Percentiles rank a stretch among this genome's conserved stretches.
phyloP scores from a whole-genome alignment of 2,888 invertebrate genomes.

The Chaetogeoica ovagalla region DNA sequence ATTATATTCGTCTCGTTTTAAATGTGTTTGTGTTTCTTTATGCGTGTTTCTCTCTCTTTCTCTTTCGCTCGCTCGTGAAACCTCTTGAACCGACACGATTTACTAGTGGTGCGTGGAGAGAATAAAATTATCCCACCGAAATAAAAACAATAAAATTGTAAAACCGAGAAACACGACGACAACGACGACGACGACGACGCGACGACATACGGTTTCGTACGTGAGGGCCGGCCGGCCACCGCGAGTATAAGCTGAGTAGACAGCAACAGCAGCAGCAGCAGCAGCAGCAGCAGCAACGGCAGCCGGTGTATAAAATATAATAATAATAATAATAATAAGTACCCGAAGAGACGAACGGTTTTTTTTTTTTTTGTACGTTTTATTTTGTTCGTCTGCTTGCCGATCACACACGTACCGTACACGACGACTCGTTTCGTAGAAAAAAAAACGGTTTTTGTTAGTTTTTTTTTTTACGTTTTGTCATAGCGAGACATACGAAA shows the following conservation, averaged over 20 bases:
- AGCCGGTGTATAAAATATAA: too few species aligned
- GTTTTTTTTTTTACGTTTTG: too few species aligned
- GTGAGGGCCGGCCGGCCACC: too few species aligned
- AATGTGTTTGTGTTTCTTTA: conserved; percentile 16
- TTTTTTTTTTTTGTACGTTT: background rate
- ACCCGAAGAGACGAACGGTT: background rate
- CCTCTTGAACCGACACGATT: conserved; percentile 53
- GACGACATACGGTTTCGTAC: background rate
- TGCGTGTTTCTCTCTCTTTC: background rate
- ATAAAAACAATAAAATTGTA: conserved; percentile 49
- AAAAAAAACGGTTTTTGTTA: background rate
- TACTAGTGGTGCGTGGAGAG: conserved; percentile 49
- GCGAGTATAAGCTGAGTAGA: too few species aligned
- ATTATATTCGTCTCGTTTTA: conserved; percentile 38
- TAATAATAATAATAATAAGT: background rate
- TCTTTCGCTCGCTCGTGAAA: conserved; percentile 3
- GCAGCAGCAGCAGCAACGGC: too few species aligned
- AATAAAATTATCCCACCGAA: conserved; percentile 51
- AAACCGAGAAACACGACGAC: conserved; percentile 15
- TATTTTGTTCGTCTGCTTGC: background rate
- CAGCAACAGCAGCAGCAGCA: too few species aligned
- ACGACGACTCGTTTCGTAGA: background rate
- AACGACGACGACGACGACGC: background rate
- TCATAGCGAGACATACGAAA: background rate
- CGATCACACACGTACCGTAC: background rate